Base-by-base conservation (phyloP, 2,797 vertebrate species). In the Crenuchus spilurus region DNA sequence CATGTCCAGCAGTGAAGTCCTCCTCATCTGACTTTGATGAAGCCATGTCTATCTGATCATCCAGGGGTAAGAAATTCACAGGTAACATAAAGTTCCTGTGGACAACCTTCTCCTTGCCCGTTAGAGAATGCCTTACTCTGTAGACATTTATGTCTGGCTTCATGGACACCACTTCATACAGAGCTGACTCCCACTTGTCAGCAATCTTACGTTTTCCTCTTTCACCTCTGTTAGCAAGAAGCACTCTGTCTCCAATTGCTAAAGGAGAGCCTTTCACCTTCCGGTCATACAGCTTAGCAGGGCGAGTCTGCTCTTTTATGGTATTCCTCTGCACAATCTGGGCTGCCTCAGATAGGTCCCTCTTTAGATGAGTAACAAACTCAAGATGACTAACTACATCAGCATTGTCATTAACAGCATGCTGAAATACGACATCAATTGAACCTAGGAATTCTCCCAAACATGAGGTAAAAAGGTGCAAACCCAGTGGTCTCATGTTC, bases 391-490 rank as follows among this genome's bases (percentile, higher is more conserved):
- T 33, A 46, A 74, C 39, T 13, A 73, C 64, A 1, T 20, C 41
- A 2, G 37, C 11, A 4, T 60, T 58, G 62, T 71, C 30, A 31
- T 16, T 26, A 33, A 74, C 33, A 4, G 46, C 72, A 22, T 61
- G 39, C 60, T 60, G 35, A 37, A 73, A 72, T 24, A 74, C 28
- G 7, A 64, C 52, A 41, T 74, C 42, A 1, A 60, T 55, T 39
- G 7, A 78, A 42, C 10, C 76, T 51, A 0, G 18, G 77, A 41
- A 72, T 33, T 11, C 58, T 1, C 16, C 70, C 70, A 33, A 80
- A 76, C 70, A 80, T 73, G 6, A 74, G 58, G 16, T 57, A 67
- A n/a, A 81, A 75, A 1, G 72, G 72, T 0, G 37, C 57, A 8
- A 69, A 81, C 8, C 70, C 60, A 0, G 70, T 70, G 0, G 42